Evolutionary conservation across 2,797 vertebrate species (phyloP).

Genomic region (Crocodylus rhombifer): DNA sequence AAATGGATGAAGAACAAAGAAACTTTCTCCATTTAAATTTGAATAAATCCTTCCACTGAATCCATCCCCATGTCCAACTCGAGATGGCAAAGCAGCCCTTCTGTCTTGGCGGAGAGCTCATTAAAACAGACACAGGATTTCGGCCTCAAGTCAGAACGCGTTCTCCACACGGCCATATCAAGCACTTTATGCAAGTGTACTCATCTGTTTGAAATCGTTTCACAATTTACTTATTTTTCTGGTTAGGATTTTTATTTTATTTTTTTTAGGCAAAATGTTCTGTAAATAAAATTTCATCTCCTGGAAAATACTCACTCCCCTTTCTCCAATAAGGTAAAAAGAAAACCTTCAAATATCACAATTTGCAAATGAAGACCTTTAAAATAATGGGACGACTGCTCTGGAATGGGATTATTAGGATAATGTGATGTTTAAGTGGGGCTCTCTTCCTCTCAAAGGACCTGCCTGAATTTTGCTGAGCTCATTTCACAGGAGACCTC

Average conservation of each 20-base stretch:
- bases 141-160: background rate
- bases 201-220: background rate
- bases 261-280: background rate
- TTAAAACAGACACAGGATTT: background rate
- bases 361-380: constrained; percentile 83
- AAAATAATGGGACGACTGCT: constrained; percentile 75
- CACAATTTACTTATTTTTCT: background rate
- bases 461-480: constrained; percentile 80
- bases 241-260: background rate
- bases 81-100: background rate
- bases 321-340: constrained; percentile 74
- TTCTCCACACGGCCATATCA: background rate
- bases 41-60: background rate
- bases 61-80: background rate
- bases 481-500: constrained; percentile 79
- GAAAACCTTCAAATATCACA: constrained; percentile 78
- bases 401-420: constrained; percentile 77
- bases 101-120: constrained; percentile 19
- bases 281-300: constrained; percentile 53
- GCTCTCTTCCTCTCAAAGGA: constrained; percentile 76
- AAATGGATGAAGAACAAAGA: background rate
- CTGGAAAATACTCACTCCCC: constrained; percentile 37
- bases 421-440: constrained; percentile 79
- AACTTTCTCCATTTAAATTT: background rate
- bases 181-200: background rate